A percentile compares a stretch with the other conserved stretches of the same genome.
Conservation (phyloP, 2,888 invertebrate genomes). For the Onthophagus sagittarius region DNA sequence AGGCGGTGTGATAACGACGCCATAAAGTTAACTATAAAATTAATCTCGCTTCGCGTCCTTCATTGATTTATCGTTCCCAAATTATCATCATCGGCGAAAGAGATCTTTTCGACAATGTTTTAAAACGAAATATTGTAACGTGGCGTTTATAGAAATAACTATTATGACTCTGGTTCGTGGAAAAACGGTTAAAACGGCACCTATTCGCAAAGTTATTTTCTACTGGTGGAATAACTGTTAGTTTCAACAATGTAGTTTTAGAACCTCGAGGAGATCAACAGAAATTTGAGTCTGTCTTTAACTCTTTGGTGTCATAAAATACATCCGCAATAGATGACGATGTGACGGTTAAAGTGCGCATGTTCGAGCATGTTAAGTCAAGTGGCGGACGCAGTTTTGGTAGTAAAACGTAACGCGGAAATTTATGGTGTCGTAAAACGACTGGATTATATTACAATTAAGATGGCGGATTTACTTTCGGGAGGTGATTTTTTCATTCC, state of each 20-base stretch:
- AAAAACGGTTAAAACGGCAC: background rate
- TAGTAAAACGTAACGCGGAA: background rate
- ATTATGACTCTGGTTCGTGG: background rate
- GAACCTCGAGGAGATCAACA: background rate
- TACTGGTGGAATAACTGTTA: background rate
- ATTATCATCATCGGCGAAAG: background rate
- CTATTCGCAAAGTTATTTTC: background rate
- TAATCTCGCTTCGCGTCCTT: constrained; percentile 3
- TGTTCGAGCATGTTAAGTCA: background rate
- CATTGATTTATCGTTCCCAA: constrained; percentile 4
- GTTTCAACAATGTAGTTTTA: background rate
- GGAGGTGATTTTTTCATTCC: background rate
- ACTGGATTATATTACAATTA: background rate
- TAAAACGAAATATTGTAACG: background rate
- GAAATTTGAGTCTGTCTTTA: background rate
- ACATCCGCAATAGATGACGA: background rate
- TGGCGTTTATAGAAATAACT: background rate
- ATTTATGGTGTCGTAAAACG: background rate
- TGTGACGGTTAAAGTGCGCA: background rate
- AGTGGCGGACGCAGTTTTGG: background rate
- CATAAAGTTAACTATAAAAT: constrained; percentile 12
- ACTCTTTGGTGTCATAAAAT: background rate
- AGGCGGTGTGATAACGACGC: constrained; percentile 8
- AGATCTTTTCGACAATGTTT: background rate
- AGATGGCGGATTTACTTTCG: background rate